Base-by-base conservation (phyloP, 2,113 vertebrate genomes). In the Marmota monax region DNA sequence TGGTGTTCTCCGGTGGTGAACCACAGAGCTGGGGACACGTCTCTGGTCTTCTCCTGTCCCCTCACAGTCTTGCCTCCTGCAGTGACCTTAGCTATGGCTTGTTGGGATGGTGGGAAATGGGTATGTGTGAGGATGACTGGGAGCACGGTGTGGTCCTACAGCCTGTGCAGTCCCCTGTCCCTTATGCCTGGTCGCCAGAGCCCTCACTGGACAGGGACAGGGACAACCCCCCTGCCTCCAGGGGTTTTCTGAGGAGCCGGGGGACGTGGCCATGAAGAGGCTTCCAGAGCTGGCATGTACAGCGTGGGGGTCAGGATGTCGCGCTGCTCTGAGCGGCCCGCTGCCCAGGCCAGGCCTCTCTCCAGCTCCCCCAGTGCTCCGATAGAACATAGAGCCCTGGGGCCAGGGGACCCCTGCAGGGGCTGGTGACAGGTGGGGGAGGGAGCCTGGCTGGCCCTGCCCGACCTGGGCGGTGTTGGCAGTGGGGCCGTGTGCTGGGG, bases 111-210 rank as follows among this genome's bases (percentile, higher is more conserved):
- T 25, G 32, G 32, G 42, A 34, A 7, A 1, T 0, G 4, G 88
- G 14, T 13, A 23, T 20, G 29, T 61, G 7, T 1, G 1, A 10
- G 73, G 29, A 5, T 25, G 11, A 13, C 42, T 6, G 77, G 48
- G 23, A 1, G 34, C 6, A 14, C 0, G 5, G 5, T 4, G 17
- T 9, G 7, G 7, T 13, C 34, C 1, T 0, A 4, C 0, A 1
- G 53, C 70, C 20, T 0, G 0, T 42, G 32, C 12, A 2, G 5
- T 18, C 42, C 18, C 53, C 67, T 56, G 58, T 18, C 10, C 17
- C 20, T 78, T 0, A 11, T 22, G 32, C 87, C 4, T 7, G 72
- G 4, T 2, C 7, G 74, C 74, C 7, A 17, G 88, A 34, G 61
- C 58, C 29, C 13, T 10, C 32, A 3, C 22, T 9, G 45, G 72